These are phyloP conservation scores for Selenia dentaria DNA, from an alignment of 2,888 invertebrate genomes.

Conservation along the genomic window DNA sequence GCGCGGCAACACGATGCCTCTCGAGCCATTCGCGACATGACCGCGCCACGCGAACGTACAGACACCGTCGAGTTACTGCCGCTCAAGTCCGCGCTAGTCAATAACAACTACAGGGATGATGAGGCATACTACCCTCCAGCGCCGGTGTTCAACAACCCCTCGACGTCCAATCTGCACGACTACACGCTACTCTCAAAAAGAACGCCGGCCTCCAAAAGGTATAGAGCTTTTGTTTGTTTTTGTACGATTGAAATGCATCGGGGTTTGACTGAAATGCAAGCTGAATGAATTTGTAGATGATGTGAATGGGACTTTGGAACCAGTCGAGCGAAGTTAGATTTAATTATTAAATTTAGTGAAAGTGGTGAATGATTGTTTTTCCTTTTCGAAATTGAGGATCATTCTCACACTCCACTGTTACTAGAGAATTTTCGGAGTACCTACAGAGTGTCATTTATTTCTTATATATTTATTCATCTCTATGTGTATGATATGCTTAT, in stretches of 20 bases:
- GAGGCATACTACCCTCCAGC: constrained; percentile 71
- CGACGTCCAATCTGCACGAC: constrained; percentile 67
- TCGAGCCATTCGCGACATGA: constrained; percentile 55
- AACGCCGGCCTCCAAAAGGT: constrained; percentile 81
- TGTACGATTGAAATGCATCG: neutral
- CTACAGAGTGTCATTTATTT: too few species aligned
- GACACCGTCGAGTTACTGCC: constrained; percentile 76
- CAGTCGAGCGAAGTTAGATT: too few species aligned
- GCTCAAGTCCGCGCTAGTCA: constrained; percentile 74
- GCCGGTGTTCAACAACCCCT: constrained; percentile 61
- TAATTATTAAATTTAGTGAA: too few species aligned
- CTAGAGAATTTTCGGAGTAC: too few species aligned
- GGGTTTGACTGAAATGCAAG: neutral
- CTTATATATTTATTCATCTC: too few species aligned
- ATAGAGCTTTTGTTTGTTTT: constrained; percentile 37
- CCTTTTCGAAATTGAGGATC: too few species aligned
- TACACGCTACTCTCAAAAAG: constrained; percentile 77
- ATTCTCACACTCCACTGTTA: too few species aligned
- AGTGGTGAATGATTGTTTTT: too few species aligned
- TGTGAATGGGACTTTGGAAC: too few species aligned
- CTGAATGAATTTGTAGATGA: too few species aligned
- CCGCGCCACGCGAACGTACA: constrained; percentile 63
- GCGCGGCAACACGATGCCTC: constrained; percentile 53
- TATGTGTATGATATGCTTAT: too few species aligned
- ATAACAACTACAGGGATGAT: constrained; percentile 70